A percentile compares a stretch with the other conserved stretches of the same genome.
Conservation (phyloP, 2,113 vertebrate genomes). For the Corythoichthys intestinalis region DNA sequence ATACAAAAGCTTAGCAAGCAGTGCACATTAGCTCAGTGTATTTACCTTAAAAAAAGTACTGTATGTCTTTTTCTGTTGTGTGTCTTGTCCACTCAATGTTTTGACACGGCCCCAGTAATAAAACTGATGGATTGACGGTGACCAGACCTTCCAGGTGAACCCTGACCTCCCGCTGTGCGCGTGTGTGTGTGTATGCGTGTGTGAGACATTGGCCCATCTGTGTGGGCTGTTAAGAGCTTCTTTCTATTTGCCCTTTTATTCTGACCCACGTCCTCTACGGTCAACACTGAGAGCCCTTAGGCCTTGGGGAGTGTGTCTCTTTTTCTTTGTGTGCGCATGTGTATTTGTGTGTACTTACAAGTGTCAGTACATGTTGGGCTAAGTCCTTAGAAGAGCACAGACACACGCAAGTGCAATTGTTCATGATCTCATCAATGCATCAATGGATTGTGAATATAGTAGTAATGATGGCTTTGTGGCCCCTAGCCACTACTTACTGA, state of each 20-base stretch:
- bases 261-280: slow-evolving; percentile 68
- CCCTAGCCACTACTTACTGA: slow-evolving; percentile 68
- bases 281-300: slow-evolving; percentile 67
- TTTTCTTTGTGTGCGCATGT: slow-evolving; percentile 26
- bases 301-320: slow-evolving; percentile 51
- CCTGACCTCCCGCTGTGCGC: slow-evolving; percentile 64
- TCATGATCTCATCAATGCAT: slow-evolving; percentile 75
- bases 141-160: slow-evolving; percentile 75
- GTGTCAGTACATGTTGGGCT: slow-evolving; percentile 41
- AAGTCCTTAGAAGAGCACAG: slow-evolving; percentile 45
- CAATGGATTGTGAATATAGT: slow-evolving; percentile 71
- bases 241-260: slow-evolving; percentile 59
- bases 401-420: slow-evolving; percentile 41
- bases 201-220: slow-evolving; percentile 70
- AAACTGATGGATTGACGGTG: slow-evolving; percentile 75
- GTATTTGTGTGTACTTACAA: slow-evolving; percentile 34
- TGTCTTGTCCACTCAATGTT: slow-evolving; percentile 32
- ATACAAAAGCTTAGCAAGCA: not conserved
- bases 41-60: not conserved
- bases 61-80: not conserved
- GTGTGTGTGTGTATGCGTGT: slow-evolving; percentile 33
- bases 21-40: not conserved
- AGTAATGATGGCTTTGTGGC: slow-evolving; percentile 61
- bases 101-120: slow-evolving; percentile 61
- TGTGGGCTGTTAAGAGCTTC: slow-evolving; percentile 66